Conservation (phyloP, 1,140 invertebrate species). For the Cardiocondyla obscurior region DNA sequence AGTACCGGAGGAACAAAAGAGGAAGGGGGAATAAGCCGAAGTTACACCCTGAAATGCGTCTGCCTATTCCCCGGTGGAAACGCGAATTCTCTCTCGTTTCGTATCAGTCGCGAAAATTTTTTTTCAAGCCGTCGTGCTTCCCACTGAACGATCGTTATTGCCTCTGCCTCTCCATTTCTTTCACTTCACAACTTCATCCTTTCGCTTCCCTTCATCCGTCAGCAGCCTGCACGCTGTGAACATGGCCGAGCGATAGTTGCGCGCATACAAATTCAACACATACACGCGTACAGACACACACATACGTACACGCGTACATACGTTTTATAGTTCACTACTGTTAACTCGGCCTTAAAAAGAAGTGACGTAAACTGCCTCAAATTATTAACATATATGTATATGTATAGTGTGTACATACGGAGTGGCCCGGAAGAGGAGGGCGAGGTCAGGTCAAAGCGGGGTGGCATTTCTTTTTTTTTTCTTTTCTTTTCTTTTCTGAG, state of each 20-base stretch:
- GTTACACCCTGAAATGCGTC: not conserved
- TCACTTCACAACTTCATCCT: not conserved
- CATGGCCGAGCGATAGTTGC: slow-evolving; percentile 54
- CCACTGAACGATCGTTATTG: slow-evolving; percentile 13
- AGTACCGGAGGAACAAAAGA: not conserved
- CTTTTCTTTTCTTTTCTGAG: no score
- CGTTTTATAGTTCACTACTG: slow-evolving; percentile 68
- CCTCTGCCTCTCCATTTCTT: not conserved
- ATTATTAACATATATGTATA: slow-evolving; percentile 69
- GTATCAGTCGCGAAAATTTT: slow-evolving; percentile 7
- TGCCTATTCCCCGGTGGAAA: not conserved
- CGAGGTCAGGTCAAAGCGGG: not conserved
- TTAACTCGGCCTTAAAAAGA: slow-evolving; percentile 74
- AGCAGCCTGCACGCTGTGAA: slow-evolving; percentile 45
- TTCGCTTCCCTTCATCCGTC: slow-evolving; percentile 7
- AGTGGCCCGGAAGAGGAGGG: slow-evolving; percentile 12
- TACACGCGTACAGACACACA: not conserved
- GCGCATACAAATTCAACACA: slow-evolving; percentile 1
- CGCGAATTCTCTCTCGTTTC: slow-evolving; percentile 10
- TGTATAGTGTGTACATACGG: slow-evolving; percentile 44
- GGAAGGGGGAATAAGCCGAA: not conserved
- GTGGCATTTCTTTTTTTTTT: not conserved
- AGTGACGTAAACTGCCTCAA: slow-evolving; percentile 74
- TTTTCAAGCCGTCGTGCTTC: slow-evolving; percentile 19
- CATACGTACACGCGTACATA: not conserved